A percentile compares a stretch with the other conserved stretches of the same genome.
phyloP scores from a whole-genome alignment of 2,797 vertebrate genomes.

The Antennarius maculatus region DNA sequence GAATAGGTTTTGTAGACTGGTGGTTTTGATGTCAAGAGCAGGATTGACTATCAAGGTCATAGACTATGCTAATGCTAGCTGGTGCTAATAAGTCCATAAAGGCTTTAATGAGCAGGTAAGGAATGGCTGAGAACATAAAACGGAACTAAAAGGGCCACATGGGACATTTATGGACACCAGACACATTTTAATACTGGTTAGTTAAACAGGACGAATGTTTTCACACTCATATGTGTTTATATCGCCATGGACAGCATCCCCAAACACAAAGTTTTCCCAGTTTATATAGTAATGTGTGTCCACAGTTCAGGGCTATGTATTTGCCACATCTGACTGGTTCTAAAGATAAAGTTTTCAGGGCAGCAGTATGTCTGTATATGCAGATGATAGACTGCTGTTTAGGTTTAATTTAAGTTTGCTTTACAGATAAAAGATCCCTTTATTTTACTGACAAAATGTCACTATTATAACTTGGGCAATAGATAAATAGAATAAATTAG shows the following conservation, averaged over 20 bases:
- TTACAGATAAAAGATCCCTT: background rate
- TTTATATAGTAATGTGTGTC: conserved; percentile 4
- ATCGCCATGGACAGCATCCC: background rate
- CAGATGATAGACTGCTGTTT: background rate
- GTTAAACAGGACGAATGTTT: conserved; percentile 17
- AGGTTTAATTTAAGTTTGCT: background rate
- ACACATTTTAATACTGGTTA: conserved; percentile 13
- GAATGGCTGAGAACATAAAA: conserved; percentile 53
- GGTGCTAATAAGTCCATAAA: conserved; percentile 61
- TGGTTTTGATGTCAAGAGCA: conserved; percentile 47
- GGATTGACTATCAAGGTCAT: conserved; percentile 52
- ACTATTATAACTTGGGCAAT: background rate
- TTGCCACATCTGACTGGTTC: conserved; percentile 6
- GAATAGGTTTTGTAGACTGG: conserved; percentile 48
- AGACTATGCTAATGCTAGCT: conserved; percentile 56
- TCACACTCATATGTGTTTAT: background rate
- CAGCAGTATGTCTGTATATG: conserved; percentile 1
- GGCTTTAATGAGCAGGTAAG: conserved; percentile 75
- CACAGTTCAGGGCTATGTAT: background rate
- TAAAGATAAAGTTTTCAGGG: conserved; percentile 5
- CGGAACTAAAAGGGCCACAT: conserved; percentile 44
- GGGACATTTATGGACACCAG: conserved; percentile 30
- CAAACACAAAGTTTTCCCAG: background rate
- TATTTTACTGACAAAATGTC: background rate
- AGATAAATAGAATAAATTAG: background rate